Base-by-base conservation (phyloP, 2,797 vertebrate species). In the Odontamblyopus lacepedii region DNA sequence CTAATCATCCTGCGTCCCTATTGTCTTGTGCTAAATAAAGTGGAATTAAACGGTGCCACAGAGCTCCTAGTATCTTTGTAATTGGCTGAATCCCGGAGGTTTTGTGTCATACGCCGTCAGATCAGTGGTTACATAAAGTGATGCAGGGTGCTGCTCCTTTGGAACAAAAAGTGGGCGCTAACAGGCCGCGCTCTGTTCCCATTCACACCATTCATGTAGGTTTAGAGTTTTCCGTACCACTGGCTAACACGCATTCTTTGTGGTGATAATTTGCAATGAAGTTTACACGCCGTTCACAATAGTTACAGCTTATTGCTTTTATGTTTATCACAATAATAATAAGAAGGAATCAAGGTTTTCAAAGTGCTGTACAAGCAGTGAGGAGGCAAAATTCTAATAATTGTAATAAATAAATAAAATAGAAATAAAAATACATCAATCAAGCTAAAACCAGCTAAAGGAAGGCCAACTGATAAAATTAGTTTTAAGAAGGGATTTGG, bases 51-150 rank as follows among this genome's bases (percentile, higher is more conserved):
- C 38, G n/a, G 5, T 35, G 66, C 67, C 60, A 19, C 56, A 19
- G 3, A 15, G 12, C 26, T 62, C 68, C 67, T 44, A 63, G 27
- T 71, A 11, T 44, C 63, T 76, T 80, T 78, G 63, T 75, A 29
- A 56, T 56, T 73, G 62, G 63, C 56, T 75, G 18, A 72, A 62
- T 72, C 80, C 72, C 69, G 1, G 3, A 63, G 70, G 73, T 32
- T 55, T 53, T 79, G 57, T 73, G 67, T 69, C 63, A 63, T 61
- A 30, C 16, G 5, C 51, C 66, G 53, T 77, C 57, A 2, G 1
- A 53, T 70, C 63, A 50, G 13, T 35, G 69, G 75, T 87, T 78
- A 78, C 71, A 72, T 83, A 74, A 83, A 78, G 73, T 18, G 67
- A 71, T 15, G 11, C 18, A 48, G 44, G 44, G 30, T 55, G 51